These are phyloP conservation scores for Caenorhabditis angaria DNA, from an alignment of 2,888 invertebrate species.

Conservation along the genomic window DNA sequence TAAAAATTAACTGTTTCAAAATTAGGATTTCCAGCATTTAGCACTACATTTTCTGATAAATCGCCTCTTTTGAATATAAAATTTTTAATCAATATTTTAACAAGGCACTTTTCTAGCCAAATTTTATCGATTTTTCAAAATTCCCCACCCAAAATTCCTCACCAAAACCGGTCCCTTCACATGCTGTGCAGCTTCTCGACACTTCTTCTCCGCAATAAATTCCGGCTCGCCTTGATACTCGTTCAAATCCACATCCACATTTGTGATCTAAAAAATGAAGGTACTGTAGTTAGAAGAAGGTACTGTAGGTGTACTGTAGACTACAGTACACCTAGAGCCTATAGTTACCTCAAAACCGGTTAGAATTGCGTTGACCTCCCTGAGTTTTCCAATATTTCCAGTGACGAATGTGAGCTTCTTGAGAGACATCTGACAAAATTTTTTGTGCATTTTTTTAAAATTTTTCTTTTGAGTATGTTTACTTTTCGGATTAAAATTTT, in stretches of 20 bases:
- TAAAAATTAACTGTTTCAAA: too few relatives aligned
- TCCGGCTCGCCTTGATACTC: conserved; percentile 92
- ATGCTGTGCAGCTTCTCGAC: conserved; percentile 83
- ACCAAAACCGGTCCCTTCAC: conserved; percentile 75
- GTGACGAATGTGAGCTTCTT: conserved; percentile 82
- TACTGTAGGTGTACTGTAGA: too few relatives aligned
- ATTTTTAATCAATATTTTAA: too few relatives aligned
- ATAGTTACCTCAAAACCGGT: conserved; percentile 47
- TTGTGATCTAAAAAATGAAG: conserved; percentile 70
- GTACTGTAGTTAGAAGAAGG: neutral
- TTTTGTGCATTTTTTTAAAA: too few relatives aligned
- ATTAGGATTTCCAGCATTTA: too few relatives aligned
- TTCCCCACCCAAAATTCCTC: neutral
- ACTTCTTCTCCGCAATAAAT: conserved; percentile 87
- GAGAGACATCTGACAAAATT: conserved; percentile 23
- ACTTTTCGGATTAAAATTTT: too few relatives aligned
- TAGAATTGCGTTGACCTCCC: conserved; percentile 87
- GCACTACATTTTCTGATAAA: too few relatives aligned
- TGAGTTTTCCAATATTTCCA: conserved; percentile 90
- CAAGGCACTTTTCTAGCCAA: too few relatives aligned
- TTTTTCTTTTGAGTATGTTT: too few relatives aligned
- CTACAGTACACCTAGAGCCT: too few relatives aligned
- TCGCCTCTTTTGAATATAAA: too few relatives aligned
- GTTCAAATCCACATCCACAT: conserved; percentile 84
- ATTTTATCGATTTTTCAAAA: too few relatives aligned